Base-by-base conservation (phyloP, 2,888 invertebrate genomes). In the Protophormia terraenovae region DNA sequence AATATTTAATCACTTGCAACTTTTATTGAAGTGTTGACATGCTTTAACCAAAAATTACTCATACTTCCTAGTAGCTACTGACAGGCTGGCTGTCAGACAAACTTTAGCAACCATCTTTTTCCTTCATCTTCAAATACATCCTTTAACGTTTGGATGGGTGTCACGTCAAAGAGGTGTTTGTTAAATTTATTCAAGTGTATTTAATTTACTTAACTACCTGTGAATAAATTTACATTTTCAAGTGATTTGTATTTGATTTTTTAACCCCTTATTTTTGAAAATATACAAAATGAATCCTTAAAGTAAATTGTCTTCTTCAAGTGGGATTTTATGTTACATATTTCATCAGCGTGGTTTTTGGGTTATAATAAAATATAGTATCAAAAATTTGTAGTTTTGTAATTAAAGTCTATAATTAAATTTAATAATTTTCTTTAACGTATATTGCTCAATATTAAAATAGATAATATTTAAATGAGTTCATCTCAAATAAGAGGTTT, bases 161-260 rank as follows among this genome's bases (percentile, higher is more conserved):
- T 29, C n/a, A n/a, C n/a, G n/a, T 29, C 1, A 38, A 53, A n/a
- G 16, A 53, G 53, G 41, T 53, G 47, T 45, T 53, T 45, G 62
- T 66, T 32, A 60, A 67, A 80, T 62, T 32, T 41, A 76, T 78
- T 80, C 78, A 76, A 83, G 79, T 78, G 58, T 80, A 45, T 67
- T 77, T 73, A 79, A 83, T 83, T 83, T 67, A 66, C 41, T 72
- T 71, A 75, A 83, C 45, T 45, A 76, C 67, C 55, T 62, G 80
- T 50, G 29, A 62, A 77, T 80, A 69, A 77, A 83, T 81, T 85
- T 55, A 72, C 77, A 80, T 83, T 64, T 73, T 64, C 73, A 73
- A 79, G 83, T 77, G 77, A 69, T 86, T 83, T 72, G 53, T 32
- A 50, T 73, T 78, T 75, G 45, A 50, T 81, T 67, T 41, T 58